Conservation (phyloP, 2,113 vertebrate genomes). For the human region GRCh38 chr6:89855501-89856000, state of each 20-base stretch:
- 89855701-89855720: neutral
- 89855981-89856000: constrained; percentile 29
- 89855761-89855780: neutral
- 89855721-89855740: neutral
- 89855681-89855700: neutral
- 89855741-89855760: neutral
- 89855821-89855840: neutral
- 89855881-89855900: constrained; percentile 4
- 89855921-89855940: neutral
- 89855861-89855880: neutral
- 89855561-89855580: neutral
- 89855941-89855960: constrained; percentile 14
- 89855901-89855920: neutral
- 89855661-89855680: neutral
- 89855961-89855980: neutral
- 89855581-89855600: neutral
- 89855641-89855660: neutral
- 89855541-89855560: constrained; percentile 85
- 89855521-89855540: constrained; percentile 92
- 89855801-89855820: neutral
- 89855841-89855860: neutral
- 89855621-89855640: neutral
- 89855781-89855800: neutral
- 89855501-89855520: constrained; percentile 90
- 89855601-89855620: neutral